Evolutionary conservation across 2,797 vertebrate species (phyloP), one percentile per base, ranked within the genome.

Genomic region (Megalops cyprinoides): DNA sequence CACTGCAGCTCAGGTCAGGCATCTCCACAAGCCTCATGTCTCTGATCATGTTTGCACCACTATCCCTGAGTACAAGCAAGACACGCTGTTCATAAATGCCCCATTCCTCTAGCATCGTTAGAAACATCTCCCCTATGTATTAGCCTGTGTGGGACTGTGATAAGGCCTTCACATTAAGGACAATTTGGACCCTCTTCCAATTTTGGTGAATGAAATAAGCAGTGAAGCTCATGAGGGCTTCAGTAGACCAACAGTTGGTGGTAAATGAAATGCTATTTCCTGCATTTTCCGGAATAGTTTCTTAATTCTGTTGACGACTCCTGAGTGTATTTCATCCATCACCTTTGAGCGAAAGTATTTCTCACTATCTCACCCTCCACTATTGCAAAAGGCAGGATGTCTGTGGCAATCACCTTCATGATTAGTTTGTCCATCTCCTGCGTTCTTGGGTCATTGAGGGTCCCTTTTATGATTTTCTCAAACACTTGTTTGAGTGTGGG

Each of bases 371-470:
- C 67, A 82, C 48, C 74, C 15, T 42, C 18, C 23, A 60, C 79
- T 31, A 81, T 55, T 71, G 71, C n/a, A 76, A 58, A 81, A 76
- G 73, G 55, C 28, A 49, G 82, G 56, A 23, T 81, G 56, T 83
- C 79, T 48, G 82, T 81, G 73, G 74, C 82, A 23, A 83, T 82
- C 67, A 78, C 82, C 34, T 81, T 65, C 76, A 78, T 79, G 20
- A 77, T 42, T 39, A 48, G 46, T 75, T 31, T 51, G 23, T 75
- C 73, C 39, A 78, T 79, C 37, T 51, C 65, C 37, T 71, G 39
- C 4, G 42, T 69, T 71, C 48, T 75, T 75, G 60, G 65, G 51
- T 69, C 20, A 79, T 69, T 79, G 79, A 77, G 48, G 31, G 55
- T 69, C 69, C 79, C 75, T 81, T 81, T 74, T 60, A 46, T 74